phyloP scores from a whole-genome alignment of 2,113 vertebrate genomes.

The Amia ocellicauda region DNA sequence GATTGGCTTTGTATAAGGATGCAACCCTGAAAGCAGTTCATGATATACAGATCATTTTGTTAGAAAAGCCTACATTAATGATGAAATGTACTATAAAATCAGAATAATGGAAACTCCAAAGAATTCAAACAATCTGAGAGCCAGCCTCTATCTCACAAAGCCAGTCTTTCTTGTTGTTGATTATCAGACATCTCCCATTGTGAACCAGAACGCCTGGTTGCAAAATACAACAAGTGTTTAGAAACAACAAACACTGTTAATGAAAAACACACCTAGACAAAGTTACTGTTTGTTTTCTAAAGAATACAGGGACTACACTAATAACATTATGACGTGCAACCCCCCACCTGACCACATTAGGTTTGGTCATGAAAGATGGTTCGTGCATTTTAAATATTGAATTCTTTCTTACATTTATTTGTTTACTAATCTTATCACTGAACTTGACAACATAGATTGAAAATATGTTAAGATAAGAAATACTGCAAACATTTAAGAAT shows the following conservation, averaged over 20 bases:
- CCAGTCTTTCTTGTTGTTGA: slow-evolving; percentile 47
- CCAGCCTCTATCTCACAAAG: slow-evolving; percentile 41
- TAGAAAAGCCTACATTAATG: slow-evolving; percentile 39
- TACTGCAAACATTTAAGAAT: no score
- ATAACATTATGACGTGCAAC: slow-evolving; percentile 52
- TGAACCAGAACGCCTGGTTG: slow-evolving; percentile 48
- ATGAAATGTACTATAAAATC: slow-evolving; percentile 7
- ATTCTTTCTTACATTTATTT: no score
- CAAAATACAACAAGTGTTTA: slow-evolving; percentile 65
- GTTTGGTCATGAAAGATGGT: slow-evolving; percentile 7
- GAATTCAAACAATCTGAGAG: slow-evolving; percentile 36
- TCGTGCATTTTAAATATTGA: no score
- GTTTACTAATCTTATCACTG: no score
- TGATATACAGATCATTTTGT: slow-evolving; percentile 44
- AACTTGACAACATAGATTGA: no score
- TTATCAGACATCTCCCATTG: slow-evolving; percentile 52
- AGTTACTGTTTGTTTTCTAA: slow-evolving; percentile 71
- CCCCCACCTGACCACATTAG: slow-evolving; percentile 52
- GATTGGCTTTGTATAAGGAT: no score
- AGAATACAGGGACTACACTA: slow-evolving; percentile 58
- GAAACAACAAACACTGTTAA: slow-evolving; percentile 69
- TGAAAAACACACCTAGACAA: slow-evolving; percentile 59
- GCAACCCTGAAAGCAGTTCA: slow-evolving; percentile 15
- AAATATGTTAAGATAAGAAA: no score
- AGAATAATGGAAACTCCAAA: slow-evolving; percentile 51